Conservation (phyloP, 1,140 invertebrate species). For the Branchinecta lindahli region DNA sequence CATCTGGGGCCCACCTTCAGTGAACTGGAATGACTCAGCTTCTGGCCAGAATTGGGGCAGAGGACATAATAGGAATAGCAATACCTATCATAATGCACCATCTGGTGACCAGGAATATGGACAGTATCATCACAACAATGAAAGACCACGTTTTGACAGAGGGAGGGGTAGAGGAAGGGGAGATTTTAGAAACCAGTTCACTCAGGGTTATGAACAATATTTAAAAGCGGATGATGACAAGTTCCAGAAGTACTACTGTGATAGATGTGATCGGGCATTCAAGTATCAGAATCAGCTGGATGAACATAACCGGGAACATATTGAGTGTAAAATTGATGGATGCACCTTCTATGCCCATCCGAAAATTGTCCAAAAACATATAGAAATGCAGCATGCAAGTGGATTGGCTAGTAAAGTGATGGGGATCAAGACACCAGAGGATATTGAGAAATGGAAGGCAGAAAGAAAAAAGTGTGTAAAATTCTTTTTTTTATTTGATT, state of each 20-base stretch:
- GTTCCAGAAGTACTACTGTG: slow-evolving; percentile 38
- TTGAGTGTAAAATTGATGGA: slow-evolving; percentile 47
- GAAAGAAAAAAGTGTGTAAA: slow-evolving; percentile 48
- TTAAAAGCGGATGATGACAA: background rate
- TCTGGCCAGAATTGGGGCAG: too few relatives aligned
- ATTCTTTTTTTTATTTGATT: too few relatives aligned
- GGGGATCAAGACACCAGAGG: slow-evolving; percentile 52
- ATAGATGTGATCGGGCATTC: slow-evolving; percentile 58
- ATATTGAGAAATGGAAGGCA: slow-evolving; percentile 60
- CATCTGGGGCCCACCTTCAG: too few relatives aligned
- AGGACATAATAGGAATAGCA: too few relatives aligned
- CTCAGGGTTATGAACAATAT: slow-evolving; percentile 1
- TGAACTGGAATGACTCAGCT: too few relatives aligned
- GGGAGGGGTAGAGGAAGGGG: too few relatives aligned
- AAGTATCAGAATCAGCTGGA: slow-evolving; percentile 38
- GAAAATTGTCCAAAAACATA: slow-evolving; percentile 57
- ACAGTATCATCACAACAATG: too few relatives aligned
- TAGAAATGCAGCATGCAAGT: slow-evolving; percentile 58
- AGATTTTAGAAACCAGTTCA: too few relatives aligned
- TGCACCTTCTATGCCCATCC: slow-evolving; percentile 62
- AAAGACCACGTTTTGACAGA: too few relatives aligned
- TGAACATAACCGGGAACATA: slow-evolving; percentile 49
- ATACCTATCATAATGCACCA: too few relatives aligned
- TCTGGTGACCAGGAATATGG: too few relatives aligned
- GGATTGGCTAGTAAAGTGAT: slow-evolving; percentile 59